Evolutionary conservation across 2,113 vertebrate genomes (phyloP), one percentile per base, ranked within the genome.

Genomic region (Ovis canadensis): DNA sequence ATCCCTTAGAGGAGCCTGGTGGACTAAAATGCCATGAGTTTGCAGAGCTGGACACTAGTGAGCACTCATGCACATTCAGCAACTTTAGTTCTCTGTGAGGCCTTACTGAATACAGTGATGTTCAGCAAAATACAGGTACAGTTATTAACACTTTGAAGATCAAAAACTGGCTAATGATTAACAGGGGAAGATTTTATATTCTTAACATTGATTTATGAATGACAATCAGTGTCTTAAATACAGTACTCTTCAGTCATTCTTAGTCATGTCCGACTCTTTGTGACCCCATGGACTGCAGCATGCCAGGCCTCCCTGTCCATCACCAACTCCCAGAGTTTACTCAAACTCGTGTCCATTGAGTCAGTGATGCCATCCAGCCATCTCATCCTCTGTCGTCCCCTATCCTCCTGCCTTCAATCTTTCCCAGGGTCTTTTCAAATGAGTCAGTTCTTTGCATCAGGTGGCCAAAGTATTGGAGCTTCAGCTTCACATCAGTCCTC

Each of bases 131-230:
- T 81, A 96, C 7, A 86, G 50, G 64, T 60, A 59, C 84, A 90
- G 1, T 83, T 92, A 43, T 43, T 77, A 14, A 77, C 25, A 67
- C 43, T 71, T 88, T 77, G 57, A 60, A 71, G 43, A 57, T 36
- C 23, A 83, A 92, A 97, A 95, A 50, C n/a, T 90, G 23, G 13
- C 36, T 94, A 87, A 67, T 92, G 90, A 92, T 74, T 71, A 90
- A 78, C 17, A 97, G 43, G 31, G 45, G 11, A 60, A 12, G 23
- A 84, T 29, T 96, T 86, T 78, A 27, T 36, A 90, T 43, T 88
- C 55, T 94, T 77, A 86, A 86, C 1, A 71, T 89, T 91, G 84
- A 16, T 86, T 94, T 78, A n/a, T 88, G 11, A 57, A 21, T 83
- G 36, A 77, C 52, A 52, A 89, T 83, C 48, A 60, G 45, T 93